A percentile compares a stretch with the other conserved stretches of the same genome.
Evolutionary conservation across 2,888 invertebrate species (phyloP).

Genomic region (Pachydiplax longipennis): DNA sequence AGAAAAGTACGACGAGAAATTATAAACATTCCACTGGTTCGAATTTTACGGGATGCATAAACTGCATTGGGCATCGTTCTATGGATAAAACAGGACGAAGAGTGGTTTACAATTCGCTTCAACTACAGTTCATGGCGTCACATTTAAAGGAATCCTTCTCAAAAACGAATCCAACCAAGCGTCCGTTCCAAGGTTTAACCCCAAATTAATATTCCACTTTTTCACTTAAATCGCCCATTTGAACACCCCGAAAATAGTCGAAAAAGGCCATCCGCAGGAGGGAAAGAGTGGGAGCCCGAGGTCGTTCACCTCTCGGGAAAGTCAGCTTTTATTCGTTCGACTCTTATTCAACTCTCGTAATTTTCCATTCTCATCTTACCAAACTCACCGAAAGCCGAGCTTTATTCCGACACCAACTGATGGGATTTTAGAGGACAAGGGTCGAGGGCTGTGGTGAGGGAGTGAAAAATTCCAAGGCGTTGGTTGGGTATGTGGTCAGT

Average conservation of each 20-base stretch:
- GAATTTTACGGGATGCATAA: too few relatives aligned
- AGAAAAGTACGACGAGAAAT: too few relatives aligned
- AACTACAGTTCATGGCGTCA: too few relatives aligned
- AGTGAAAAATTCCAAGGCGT: background rate
- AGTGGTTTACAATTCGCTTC: too few relatives aligned
- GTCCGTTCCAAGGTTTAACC: too few relatives aligned
- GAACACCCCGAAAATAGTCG: background rate
- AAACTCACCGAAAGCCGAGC: background rate
- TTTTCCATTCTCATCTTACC: background rate
- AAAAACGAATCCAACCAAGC: too few relatives aligned
- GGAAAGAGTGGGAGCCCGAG: background rate
- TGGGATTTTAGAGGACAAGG: background rate
- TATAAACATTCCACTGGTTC: too few relatives aligned
- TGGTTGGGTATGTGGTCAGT: background rate
- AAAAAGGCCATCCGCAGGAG: background rate
- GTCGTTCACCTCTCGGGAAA: background rate
- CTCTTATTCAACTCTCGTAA: background rate
- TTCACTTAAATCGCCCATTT: too few relatives aligned
- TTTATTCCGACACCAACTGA: background rate
- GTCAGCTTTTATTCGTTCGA: background rate
- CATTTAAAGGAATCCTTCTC: too few relatives aligned
- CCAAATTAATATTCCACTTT: too few relatives aligned
- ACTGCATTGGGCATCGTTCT: too few relatives aligned
- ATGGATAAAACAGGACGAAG: too few relatives aligned
- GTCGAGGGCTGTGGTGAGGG: background rate